phyloP scores from a whole-genome alignment of 2,797 vertebrate species.

The Galaxias olidus region DNA sequence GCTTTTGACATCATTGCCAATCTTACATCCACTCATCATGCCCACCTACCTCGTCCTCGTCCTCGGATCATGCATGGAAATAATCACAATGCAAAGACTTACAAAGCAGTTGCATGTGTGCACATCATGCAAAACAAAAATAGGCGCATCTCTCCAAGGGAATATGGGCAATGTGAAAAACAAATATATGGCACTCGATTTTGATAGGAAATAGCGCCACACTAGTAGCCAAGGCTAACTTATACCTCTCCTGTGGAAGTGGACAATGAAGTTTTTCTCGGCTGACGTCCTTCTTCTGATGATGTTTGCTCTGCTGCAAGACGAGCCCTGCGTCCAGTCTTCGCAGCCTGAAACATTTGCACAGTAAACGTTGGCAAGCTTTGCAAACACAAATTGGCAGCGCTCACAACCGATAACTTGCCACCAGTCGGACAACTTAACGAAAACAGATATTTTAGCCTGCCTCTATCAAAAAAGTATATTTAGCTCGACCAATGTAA shows the following conservation, averaged over 20 bases:
- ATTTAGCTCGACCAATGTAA: no score
- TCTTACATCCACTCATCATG: constrained; percentile 29
- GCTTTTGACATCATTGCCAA: constrained; percentile 46
- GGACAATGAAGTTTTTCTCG: constrained; percentile 74
- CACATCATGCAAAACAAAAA: not conserved
- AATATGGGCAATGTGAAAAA: not conserved
- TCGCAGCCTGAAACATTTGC: constrained; percentile 70
- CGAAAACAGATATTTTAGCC: no score
- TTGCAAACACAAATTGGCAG: no score
- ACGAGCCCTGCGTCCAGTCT: constrained; percentile 84
- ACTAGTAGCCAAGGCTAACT: not conserved
- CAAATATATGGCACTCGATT: not conserved
- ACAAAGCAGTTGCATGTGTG: constrained; percentile 24
- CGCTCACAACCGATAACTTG: no score
- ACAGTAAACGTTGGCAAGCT: no score
- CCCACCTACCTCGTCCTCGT: constrained; percentile 69
- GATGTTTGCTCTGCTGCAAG: constrained; percentile 69
- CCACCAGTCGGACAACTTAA: no score
- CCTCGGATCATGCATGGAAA: constrained; percentile 59
- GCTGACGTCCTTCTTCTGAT: constrained; percentile 71
- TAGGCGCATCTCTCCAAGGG: no score
- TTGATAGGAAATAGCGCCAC: not conserved
- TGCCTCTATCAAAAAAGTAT: no score
- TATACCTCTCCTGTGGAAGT: constrained; percentile 78
- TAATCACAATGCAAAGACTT: constrained; percentile 47